Evolutionary conservation across 1,140 invertebrate species (phyloP).

Genomic region (Neodiprion pinetum): DNA sequence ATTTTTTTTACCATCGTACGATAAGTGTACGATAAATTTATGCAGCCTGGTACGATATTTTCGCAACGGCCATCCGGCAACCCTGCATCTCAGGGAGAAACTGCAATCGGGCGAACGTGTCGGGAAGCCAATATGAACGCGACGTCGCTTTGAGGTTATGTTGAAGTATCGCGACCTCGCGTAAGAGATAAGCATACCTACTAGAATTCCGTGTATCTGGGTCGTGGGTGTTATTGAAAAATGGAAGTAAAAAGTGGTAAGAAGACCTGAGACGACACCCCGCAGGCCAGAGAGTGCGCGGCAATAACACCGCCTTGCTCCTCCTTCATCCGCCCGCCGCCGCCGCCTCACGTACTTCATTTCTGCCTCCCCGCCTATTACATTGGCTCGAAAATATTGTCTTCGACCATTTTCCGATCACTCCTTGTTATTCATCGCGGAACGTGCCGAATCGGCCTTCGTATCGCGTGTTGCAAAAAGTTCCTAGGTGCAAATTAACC

Average conservation of each 20-base stretch:
- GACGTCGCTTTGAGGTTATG: not conserved
- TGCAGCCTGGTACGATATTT: no score
- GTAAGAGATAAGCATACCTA: not conserved
- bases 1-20: no score
- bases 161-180: not conserved
- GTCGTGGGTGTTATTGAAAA: not conserved
- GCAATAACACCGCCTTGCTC: not conserved
- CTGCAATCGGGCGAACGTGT: no score
- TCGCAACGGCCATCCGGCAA: no score
- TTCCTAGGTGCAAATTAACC: no score
- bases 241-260: constrained; percentile 3
- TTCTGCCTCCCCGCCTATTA: not conserved
- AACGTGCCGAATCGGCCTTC: no score
- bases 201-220: not conserved
- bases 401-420: not conserved
- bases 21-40: no score
- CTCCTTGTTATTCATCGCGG: not conserved
- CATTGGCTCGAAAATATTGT: not conserved
- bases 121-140: not conserved
- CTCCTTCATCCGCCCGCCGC: not conserved
- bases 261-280: not conserved
- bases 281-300: not conserved
- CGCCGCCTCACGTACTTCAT: not conserved
- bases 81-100: no score
- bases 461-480: no score